These are phyloP conservation scores for Psephotus haematonotus DNA, from an alignment of 2,113 vertebrate genomes.

Conservation along the genomic window DNA sequence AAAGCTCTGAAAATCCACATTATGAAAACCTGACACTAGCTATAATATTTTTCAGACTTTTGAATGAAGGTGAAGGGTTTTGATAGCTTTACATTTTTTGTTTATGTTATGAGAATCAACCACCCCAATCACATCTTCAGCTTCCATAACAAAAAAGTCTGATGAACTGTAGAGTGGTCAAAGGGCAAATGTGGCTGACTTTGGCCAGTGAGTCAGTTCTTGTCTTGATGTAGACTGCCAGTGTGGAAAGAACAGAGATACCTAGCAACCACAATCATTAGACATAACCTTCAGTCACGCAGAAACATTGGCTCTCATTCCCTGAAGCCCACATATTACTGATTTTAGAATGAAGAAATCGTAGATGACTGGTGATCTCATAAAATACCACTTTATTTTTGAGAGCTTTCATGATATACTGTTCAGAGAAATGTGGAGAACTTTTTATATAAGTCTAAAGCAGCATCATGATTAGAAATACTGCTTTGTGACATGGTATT, in stretches of 20 bases:
- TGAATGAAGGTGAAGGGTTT: conserved; percentile 5
- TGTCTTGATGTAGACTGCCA: conserved; percentile 60
- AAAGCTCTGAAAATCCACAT: background rate
- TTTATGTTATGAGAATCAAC: background rate
- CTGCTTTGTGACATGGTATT: conserved; percentile 52
- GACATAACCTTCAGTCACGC: conserved; percentile 15
- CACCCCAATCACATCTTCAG: background rate
- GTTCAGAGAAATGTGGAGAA: conserved; percentile 42
- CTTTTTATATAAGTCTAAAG: conserved; percentile 48
- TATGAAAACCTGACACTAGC: conserved; percentile 2
- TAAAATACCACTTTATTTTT: conserved; percentile 64
- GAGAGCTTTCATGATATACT: background rate
- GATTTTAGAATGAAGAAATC: conserved; percentile 54
- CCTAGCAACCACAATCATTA: conserved; percentile 6
- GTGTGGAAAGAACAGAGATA: conserved; percentile 43
- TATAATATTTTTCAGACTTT: conserved; percentile 2
- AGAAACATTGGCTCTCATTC: conserved; percentile 17
- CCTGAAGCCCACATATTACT: conserved; percentile 54
- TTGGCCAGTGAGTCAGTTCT: conserved; percentile 24
- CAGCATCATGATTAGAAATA: background rate
- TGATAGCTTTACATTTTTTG: background rate
- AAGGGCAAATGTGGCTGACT: conserved; percentile 54
- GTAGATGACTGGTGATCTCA: conserved; percentile 51
- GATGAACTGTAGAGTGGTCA: conserved; percentile 31
- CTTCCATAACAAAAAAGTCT: background rate